These are phyloP conservation scores for Odontomachus brunneus DNA, from an alignment of 1,140 invertebrate species.

Conservation along the genomic window DNA sequence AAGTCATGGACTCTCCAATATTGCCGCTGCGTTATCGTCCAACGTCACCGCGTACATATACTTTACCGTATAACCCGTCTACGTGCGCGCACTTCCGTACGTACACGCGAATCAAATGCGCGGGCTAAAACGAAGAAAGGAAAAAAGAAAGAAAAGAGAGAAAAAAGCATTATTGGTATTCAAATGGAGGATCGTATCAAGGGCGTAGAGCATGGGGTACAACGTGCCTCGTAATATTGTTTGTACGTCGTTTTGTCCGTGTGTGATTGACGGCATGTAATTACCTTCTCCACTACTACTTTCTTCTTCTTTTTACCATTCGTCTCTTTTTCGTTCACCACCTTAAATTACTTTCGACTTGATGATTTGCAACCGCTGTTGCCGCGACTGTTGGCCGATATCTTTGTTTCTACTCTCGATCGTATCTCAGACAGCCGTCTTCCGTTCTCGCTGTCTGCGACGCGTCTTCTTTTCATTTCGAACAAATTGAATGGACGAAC, in stretches of 20 bases:
- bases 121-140: slow-evolving; percentile 6
- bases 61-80: slow-evolving; percentile 63
- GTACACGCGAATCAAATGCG: slow-evolving; percentile 58
- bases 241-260: slow-evolving; percentile 76
- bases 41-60: slow-evolving; percentile 66
- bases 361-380: slow-evolving; percentile 41
- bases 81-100: slow-evolving; percentile 55
- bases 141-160: slow-evolving; percentile 61
- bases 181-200: slow-evolving; percentile 83
- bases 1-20: slow-evolving; percentile 83
- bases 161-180: slow-evolving; percentile 84
- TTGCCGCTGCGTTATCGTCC: slow-evolving; percentile 75
- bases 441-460: slow-evolving; percentile 33
- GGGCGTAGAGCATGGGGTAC: slow-evolving; percentile 74
- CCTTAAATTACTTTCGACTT: slow-evolving; percentile 46
- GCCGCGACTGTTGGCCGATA: slow-evolving; percentile 7
- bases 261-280: slow-evolving; percentile 74
- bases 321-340: slow-evolving; percentile 46
- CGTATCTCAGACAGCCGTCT: slow-evolving; percentile 37
- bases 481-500: slow-evolving; percentile 37
- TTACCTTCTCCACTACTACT: slow-evolving; percentile 62
- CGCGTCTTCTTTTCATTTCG: slow-evolving; percentile 1
- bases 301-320: slow-evolving; percentile 60
- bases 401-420: slow-evolving; percentile 44
- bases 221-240: slow-evolving; percentile 73